Evolutionary conservation across 2,113 vertebrate genomes (phyloP), one percentile per base, ranked within the genome.

Genomic region (Chaetops frenatus): DNA sequence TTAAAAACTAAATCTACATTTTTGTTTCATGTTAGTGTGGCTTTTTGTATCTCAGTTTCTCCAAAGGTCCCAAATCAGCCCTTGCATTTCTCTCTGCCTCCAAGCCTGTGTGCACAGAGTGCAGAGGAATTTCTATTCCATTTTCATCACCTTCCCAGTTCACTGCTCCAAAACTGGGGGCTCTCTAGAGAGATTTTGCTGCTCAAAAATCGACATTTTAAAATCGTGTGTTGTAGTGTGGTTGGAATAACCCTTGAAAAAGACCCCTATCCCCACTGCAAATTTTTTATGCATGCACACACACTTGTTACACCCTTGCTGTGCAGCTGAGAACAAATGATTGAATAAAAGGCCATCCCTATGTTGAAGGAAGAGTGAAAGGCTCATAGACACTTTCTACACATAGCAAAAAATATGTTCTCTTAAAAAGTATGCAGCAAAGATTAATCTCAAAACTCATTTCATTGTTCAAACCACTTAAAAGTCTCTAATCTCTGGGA

Each of bases 231-330:
- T 35, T 69, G 25, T 9, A 25, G 16, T 2, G 2, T 22, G 57
- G 16, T 31, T 50, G 40, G 19, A 53, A 72, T 3, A 36, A 16
- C 28, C 18, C 8, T 81, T 53, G 31, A 7, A 53, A 36, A 76
- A 69, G 21, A 44, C 3, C 1, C 3, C 10, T 58, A 10, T 2
- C 4, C 4, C 4, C 10, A 11, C 4, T 62, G 9, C 19, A 44
- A 15, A 19, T 21, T 11, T 31, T 53, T 56, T 21, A 12, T n/a
- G 13, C 31, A 51, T 18, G 27, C 6, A 6, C 23, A 17, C 1
- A 1, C 18, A 3, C 4, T 50, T 35, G 7, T 48, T 61, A 14
- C 14, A 35, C 36, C 3, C 4, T 42, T 47, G 14, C 7, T 73
- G 33, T 6, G 9, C 21, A 57, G 58, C 53, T 80, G 42, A 50